Percentiles rank a stretch among this genome's conserved stretches.
Conservation (phyloP, 2,113 vertebrate species). For the Notothenia coriiceps region DNA sequence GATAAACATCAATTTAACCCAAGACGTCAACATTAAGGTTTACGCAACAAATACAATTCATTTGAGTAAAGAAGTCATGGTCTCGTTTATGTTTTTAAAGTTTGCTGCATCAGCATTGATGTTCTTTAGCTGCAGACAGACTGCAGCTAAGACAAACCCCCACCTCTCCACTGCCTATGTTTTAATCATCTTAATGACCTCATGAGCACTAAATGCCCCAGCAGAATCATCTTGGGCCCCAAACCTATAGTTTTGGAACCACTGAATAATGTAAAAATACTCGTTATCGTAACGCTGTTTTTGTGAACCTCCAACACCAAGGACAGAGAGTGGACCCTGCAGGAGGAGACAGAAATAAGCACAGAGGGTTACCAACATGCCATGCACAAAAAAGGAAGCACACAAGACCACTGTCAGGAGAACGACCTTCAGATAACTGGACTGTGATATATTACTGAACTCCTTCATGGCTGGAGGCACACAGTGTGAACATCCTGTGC, state of each 20-base stretch:
- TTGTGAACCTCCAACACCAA: neutral
- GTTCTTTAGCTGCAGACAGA: too few species aligned
- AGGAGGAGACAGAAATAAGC: neutral
- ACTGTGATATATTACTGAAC: neutral
- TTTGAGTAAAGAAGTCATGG: too few species aligned
- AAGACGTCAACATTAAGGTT: too few species aligned
- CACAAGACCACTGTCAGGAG: neutral
- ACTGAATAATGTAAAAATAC: neutral
- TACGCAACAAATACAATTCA: too few species aligned
- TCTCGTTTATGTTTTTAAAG: too few species aligned
- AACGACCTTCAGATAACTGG: conserved; percentile 40
- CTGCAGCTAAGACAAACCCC: too few species aligned
- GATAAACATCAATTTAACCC: too few species aligned
- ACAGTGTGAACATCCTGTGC: conserved; percentile 4
- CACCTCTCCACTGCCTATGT: too few species aligned
- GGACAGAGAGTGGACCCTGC: neutral
- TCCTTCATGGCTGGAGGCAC: neutral
- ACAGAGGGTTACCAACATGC: conserved; percentile 7
- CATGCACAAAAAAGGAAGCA: conserved; percentile 61
- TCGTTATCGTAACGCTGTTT: too few species aligned
- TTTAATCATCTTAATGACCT: neutral
- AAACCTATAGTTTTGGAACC: neutral
- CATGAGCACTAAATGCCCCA: neutral
- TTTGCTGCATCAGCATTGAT: too few species aligned
- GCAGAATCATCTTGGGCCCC: neutral